A percentile compares a stretch with the other conserved stretches of the same genome.
phyloP scores from a whole-genome alignment of 2,113 vertebrate genomes.

The Mustela lutreola region DNA sequence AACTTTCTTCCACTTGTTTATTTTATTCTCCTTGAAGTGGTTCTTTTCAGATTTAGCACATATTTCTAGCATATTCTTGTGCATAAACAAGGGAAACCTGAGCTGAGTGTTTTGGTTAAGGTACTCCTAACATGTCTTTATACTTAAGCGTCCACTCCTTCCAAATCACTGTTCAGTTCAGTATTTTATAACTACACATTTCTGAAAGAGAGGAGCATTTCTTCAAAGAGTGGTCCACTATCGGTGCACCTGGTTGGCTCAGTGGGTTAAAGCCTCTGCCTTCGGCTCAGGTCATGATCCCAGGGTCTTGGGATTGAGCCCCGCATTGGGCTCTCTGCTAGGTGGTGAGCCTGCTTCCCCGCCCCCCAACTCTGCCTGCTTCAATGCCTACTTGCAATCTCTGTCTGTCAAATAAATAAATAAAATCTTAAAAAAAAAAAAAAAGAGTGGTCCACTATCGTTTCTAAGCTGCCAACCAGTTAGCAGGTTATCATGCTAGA shows the following conservation, averaged over 20 bases:
- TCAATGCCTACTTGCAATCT: no score
- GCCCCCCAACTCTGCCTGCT: no score
- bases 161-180: neutral
- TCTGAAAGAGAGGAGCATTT: neutral
- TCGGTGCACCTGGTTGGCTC: neutral
- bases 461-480: neutral
- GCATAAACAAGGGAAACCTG: neutral
- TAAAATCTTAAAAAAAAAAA: no score
- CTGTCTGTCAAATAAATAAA: no score
- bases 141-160: neutral
- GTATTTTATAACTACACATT: neutral
- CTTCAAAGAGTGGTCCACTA: neutral
- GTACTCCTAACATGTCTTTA: neutral
- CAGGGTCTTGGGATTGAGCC: no score
- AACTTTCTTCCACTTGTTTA: neutral
- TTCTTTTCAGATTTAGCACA: neutral
- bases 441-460: no score
- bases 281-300: no score
- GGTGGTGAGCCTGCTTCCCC: no score
- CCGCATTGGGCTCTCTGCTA: no score
- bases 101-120: constrained; percentile 3
- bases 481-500: neutral
- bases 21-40: neutral
- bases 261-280: no score
- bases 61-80: neutral